Evolutionary conservation across 2,797 vertebrate species (phyloP), one percentile per base, ranked within the genome.

Genomic region (Neostethus bicornis): DNA sequence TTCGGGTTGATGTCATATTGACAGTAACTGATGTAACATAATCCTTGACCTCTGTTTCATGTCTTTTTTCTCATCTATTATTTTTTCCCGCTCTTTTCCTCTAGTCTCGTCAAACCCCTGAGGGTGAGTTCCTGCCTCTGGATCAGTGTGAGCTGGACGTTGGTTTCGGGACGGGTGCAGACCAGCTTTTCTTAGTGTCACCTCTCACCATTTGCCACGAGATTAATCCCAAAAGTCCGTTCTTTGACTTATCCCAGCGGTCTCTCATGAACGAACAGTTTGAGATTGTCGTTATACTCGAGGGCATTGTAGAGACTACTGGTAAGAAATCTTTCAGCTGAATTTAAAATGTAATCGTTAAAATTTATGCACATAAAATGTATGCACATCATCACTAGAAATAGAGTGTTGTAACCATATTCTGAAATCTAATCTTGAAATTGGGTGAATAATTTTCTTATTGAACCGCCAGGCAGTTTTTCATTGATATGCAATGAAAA

Each of bases 191-290:
- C 74, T 86, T 96, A 43, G 95, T 96, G 47, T 96, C 95, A 19
- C 95, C 95, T 4, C 91, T 96, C 70, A 96, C 95, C 66, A 96
- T 96, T 80, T 96, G 94, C 60, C 95, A 96, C 1, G 94, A 95
- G 83, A 96, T 96, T 61, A 94, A 93, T 54, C 89, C 93, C 50
- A 94, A 92, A 79, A 96, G 95, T 75, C 95, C 95, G 3, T 95
- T 96, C 53, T 96, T 95, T 2, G 92, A 93, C 52, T 84, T 96
- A n/a, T 95, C 95, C 2, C 93, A 95, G 87, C 91, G 94, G 78
- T 94, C 95, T 0, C 91, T 96, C 14, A 85, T 54, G 85, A 95
- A 85, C 0, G 94, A 96, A 54, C 90, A 96, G 54, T 96, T 96
- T 84, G 95, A 96, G 78, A 95, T 96, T 0, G 95, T 96, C 0